Base-by-base conservation (phyloP, 2,888 invertebrate genomes). In the Euplagia quadripunctaria region DNA sequence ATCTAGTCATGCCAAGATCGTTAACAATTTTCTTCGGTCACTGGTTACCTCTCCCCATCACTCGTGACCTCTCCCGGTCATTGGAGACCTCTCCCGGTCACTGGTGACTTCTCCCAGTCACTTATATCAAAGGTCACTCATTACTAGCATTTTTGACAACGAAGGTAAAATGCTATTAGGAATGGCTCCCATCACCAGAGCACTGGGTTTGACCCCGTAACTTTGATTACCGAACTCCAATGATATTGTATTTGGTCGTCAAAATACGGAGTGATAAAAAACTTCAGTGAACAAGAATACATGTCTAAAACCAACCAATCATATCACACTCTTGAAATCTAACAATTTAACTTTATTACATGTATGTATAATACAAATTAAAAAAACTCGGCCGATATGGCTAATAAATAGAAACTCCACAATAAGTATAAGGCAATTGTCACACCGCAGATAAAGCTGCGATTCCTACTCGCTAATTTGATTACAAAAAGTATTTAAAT, bases 271-370 rank as follows among this genome's bases (percentile, higher is more conserved):
- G 6, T 43, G 43, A 43, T 43, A 3, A 43, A 43, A 43, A 43
- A 43, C 43, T 8, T 4, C 16, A 42, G 5, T 64, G 41, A 41
- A 41, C 16, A 42, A 1, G n/a, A 31, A 31, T 31, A 41, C 14
- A n/a, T n/a, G 49, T 64, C 41, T 69, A 58, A 72, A 73, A 69
- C 43, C 69, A 73, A 68, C 58, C 49, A 68, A 68, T 52, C 12
- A n/a, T 11, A 70, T n/a, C 20, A 43, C 64, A 43, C 52, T 64
- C 9, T 42, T 64, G 41, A 49, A 6, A 55, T 8, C 64, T 51
- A 52, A 64, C 61, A n/a, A 49, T 64, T n/a, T 4, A 41, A 70
- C 51, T 17, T n/a, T n/a, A 64, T 41, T 64, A 12, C 14, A 64
- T 43, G 49, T 1, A 51, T 43, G 49, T 5, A 31, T 51, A 46